phyloP scores from a whole-genome alignment of 2,113 vertebrate genomes.

The Cairina moschata region DNA sequence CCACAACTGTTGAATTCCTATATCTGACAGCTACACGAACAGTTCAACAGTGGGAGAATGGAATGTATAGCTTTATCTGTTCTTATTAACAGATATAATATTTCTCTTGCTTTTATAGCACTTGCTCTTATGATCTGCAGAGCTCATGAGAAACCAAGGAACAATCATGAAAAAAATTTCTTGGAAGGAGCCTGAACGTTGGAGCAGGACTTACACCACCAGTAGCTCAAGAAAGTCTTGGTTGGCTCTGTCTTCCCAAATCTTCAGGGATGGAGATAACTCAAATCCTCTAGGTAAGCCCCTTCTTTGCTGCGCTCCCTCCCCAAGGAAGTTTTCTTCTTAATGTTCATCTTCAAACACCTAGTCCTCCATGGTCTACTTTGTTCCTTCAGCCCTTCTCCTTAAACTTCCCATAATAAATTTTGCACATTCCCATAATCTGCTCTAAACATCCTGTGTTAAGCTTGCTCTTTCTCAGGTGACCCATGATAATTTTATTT shows the following conservation, averaged over 20 bases:
- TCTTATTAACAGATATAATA: background rate
- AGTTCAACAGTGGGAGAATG: background rate
- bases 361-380: too few species aligned
- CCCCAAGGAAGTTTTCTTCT: background rate
- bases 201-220: background rate
- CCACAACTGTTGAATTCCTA: background rate
- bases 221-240: background rate
- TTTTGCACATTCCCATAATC: background rate
- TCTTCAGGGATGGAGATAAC: background rate
- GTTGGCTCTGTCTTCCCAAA: background rate
- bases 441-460: background rate
- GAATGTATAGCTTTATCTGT: background rate
- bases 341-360: background rate
- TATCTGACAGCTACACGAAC: background rate
- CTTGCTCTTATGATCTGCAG: fast-evolving
- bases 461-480: background rate
- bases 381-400: background rate
- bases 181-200: background rate
- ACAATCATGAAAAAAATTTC: background rate
- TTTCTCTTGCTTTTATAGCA: background rate
- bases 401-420: background rate
- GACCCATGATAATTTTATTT: background rate
- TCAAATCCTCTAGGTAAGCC: background rate
- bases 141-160: background rate
- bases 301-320: too few species aligned